Conservation (phyloP, 2,113 vertebrate genomes). For the Sceloporus undulatus region DNA sequence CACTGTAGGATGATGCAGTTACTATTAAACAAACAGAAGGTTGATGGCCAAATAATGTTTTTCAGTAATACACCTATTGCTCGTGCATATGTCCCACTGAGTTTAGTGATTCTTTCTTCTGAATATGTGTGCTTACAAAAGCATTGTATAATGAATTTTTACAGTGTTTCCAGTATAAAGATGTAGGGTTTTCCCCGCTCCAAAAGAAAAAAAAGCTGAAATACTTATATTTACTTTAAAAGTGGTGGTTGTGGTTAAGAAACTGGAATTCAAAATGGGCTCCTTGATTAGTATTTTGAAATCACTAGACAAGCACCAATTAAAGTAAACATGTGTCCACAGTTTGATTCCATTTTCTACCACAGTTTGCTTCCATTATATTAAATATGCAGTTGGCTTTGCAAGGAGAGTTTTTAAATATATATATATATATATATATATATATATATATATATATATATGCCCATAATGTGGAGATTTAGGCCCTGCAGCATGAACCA, state of each 20-base stretch:
- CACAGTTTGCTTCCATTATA: constrained; percentile 57
- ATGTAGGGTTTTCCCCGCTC: constrained; percentile 27
- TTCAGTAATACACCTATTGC: background rate
- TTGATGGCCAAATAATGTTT: background rate
- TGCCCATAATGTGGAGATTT: constrained; percentile 62
- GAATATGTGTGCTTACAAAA: constrained; percentile 37
- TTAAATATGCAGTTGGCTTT: constrained; percentile 67
- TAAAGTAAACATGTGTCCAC: constrained; percentile 67
- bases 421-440: no score
- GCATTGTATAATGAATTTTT: constrained; percentile 51
- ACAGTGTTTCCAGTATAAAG: constrained; percentile 51
- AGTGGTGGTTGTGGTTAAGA: background rate
- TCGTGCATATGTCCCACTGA: background rate
- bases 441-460: no score
- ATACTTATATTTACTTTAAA: background rate
- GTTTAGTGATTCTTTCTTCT: background rate
- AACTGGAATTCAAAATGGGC: background rate
- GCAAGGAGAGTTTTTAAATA: constrained; percentile 39
- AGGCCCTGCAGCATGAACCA: constrained; percentile 56
- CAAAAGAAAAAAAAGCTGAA: background rate
- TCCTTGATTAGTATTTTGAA: constrained; percentile 52
- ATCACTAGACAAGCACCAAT: constrained; percentile 61
- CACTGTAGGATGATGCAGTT: fast-evolving
- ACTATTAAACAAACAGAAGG: background rate
- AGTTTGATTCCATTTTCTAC: constrained; percentile 70